Evolutionary conservation across 2,797 vertebrate genomes (phyloP), one percentile per base, ranked within the genome.

Genomic region (Spondyliosoma cantharus): DNA sequence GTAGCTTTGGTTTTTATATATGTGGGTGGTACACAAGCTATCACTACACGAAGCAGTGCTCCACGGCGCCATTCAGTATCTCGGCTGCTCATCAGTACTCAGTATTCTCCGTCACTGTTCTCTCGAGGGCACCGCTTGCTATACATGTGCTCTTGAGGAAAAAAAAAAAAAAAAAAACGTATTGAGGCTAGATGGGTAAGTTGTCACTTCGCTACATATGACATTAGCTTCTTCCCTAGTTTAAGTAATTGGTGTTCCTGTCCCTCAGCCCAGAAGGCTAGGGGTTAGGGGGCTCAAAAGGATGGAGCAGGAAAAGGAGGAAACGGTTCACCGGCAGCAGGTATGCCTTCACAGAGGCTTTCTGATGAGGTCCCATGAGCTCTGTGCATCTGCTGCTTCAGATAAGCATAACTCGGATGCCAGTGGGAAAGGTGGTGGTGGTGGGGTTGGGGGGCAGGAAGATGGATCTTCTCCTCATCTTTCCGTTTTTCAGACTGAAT

Each of bases 361-460:
- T 89, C 90, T 94, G 94, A 95, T 95, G 94, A 95, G 91, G 92
- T 93, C 93, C 94, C 92, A 87, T 88, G 93, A 94, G 94, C 90
- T 78, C 86, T 63, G 81, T 86, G 89, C 94, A 94, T 93, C 94
- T 95, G 94, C 89, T 93, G 87, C 86, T 85, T 91, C 90, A 87
- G 94, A 95, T 95, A 95, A 95, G 93, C 91, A 93, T 82, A 92
- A 86, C 91, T 86, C 72, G 85, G 90, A 91, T 89, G 91, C 91
- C 86, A 92, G 85, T 82, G 87, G 88, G 85, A 87, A 62, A 85
- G 80, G 56, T 56, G 20, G 29, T 27, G 27, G 27, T n/a, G n/a
- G 27, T 27, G 27, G 27, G 27, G 27, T 27, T 27, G 27, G 27
- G 78, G 54, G 75, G 74, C 69, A 71, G 67, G 80, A 80, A 86